These are phyloP conservation scores for Atractosteus spatula DNA, from an alignment of 2,113 vertebrate genomes.

Conservation along the genomic window DNA sequence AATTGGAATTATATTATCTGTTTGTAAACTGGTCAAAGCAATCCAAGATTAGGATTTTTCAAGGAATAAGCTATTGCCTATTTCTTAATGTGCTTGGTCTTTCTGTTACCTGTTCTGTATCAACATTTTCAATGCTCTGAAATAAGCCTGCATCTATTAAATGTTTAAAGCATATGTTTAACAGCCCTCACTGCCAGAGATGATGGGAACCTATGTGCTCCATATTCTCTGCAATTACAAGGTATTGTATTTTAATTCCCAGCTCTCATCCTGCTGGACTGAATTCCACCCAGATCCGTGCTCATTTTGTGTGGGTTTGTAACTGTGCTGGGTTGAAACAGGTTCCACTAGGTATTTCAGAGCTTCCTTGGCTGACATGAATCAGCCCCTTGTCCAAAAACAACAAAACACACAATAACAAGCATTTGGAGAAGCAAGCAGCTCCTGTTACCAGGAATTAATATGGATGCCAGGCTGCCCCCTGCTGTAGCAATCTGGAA, in stretches of 20 bases:
- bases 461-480: conserved; percentile 47
- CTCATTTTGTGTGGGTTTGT: conserved; percentile 23
- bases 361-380: conserved; percentile 28
- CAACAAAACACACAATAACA: conserved; percentile 5
- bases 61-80: too few species aligned
- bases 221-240: conserved; percentile 23
- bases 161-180: too few species aligned
- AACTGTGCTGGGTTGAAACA: conserved; percentile 12
- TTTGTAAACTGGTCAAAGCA: too few species aligned
- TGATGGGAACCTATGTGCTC: neutral
- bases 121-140: too few species aligned
- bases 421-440: conserved; percentile 38
- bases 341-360: conserved; percentile 19
- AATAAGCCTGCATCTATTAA: too few species aligned
- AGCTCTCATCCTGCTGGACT: conserved; percentile 11
- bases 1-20: too few species aligned
- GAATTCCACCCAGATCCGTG: conserved; percentile 15
- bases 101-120: too few species aligned
- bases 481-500: conserved; percentile 42
- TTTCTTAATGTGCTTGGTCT: too few species aligned
- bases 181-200: too few species aligned
- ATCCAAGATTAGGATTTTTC: too few species aligned
- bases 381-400: neutral
- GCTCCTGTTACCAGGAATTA: conserved; percentile 25
- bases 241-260: conserved; percentile 13